These are phyloP conservation scores for Macrosiphum euphorbiae DNA, from an alignment of 2,888 invertebrate genomes.

Conservation along the genomic window DNA sequence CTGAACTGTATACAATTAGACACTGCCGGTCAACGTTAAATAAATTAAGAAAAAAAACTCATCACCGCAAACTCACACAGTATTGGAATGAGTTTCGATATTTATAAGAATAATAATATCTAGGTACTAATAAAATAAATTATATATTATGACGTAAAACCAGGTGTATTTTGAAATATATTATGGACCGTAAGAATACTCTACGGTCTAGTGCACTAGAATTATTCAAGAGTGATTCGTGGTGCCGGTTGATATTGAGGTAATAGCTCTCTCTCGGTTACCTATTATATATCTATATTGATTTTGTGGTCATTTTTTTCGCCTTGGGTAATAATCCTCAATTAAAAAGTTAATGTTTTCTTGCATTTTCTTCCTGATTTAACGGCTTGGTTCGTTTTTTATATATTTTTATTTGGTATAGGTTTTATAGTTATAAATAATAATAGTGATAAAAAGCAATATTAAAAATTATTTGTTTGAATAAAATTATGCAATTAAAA, in stretches of 20 bases:
- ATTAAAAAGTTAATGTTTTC: not conserved
- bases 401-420: not conserved
- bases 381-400: not conserved
- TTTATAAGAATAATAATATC: not conserved
- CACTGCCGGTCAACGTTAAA: not conserved
- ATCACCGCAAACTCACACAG: not conserved
- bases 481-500: not conserved
- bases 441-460: not conserved
- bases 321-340: not conserved
- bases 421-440: not conserved
- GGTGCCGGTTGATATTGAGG: constrained; percentile 24
- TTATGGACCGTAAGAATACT: constrained; percentile 20
- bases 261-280: constrained; percentile 1
- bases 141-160: constrained; percentile 35
- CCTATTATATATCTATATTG: not conserved
- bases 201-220: constrained; percentile 48
- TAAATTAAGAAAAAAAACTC: not conserved
- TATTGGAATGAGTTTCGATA: not conserved
- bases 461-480: not conserved
- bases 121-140: not conserved
- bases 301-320: constrained; percentile 12
- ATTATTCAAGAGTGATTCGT: constrained; percentile 37
- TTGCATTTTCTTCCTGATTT: constrained; percentile 10
- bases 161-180: constrained; percentile 34
- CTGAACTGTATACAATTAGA: not conserved